Base-by-base conservation (phyloP, 2,888 invertebrate species). In the Zele albiditarsus region DNA sequence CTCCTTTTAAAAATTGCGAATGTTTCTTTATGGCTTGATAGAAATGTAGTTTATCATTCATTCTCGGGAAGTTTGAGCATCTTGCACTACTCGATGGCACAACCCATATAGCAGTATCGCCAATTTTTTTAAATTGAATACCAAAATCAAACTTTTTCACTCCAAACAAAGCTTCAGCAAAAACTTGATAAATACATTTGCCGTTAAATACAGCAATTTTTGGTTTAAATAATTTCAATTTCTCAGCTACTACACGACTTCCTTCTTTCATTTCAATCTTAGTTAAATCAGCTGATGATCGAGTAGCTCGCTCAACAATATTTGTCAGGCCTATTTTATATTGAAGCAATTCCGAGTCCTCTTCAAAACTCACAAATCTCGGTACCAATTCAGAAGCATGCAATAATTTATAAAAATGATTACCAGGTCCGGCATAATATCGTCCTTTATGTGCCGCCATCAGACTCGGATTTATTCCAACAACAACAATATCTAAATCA, bases 381-480 rank as follows among this genome's bases (percentile, higher is more conserved):
- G 89, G 85, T 1, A 86, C 80, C 14, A 89, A 75, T 10, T 80
- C 83, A 2, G 89, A 88, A 14, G 80, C 85, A 42, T 86, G 83
- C 5, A 89, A 74, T n/a, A 89, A 82, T 77, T 88, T 89, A 68
- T 89, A 89, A 73, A 89, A 89, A 77, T 89, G 89, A 82, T 89
- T 89, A 14, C 89, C 89, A 3, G 88, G 87, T 12, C 89, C 89
- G 4, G 89, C 89, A 63, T 89, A 89, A 80, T 89, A 89, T 76
- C 87, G 82, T 25, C 88, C 87, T 68, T 87, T 83, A 76, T 89
- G 82, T 0, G 89, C 89, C 10, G 89, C 85, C 82, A 84, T 88
- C 20, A 89, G 73, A 73, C 89, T 85, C 0, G 89, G 89, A 82
- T 89, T 89, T 67, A 89, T 89, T 23, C 89, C 89, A 46, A 89